These are phyloP conservation scores for Cyprinella venusta DNA, from an alignment of 2,797 vertebrate genomes.

Conservation along the genomic window DNA sequence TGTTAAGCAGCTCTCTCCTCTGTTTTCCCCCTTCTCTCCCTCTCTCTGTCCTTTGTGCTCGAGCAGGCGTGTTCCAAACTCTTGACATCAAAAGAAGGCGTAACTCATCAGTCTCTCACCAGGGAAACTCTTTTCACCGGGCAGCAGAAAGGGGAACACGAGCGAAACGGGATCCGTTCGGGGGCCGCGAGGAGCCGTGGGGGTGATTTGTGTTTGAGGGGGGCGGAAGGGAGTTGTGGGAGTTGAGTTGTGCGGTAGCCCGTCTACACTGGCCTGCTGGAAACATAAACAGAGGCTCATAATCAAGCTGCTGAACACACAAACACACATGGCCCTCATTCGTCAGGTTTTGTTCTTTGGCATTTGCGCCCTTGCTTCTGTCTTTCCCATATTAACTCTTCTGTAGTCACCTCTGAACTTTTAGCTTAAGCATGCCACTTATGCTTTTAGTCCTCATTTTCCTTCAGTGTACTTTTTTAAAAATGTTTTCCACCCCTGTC, in stretches of 20 bases:
- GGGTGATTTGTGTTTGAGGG: slow-evolving; percentile 44
- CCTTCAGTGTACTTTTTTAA: background rate
- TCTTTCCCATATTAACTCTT: slow-evolving; percentile 13
- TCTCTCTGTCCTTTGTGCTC: slow-evolving; percentile 73
- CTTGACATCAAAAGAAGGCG: slow-evolving; percentile 80
- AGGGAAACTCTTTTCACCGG: slow-evolving; percentile 71
- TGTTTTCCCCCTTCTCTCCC: slow-evolving; percentile 36
- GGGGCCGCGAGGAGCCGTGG: slow-evolving; percentile 22
- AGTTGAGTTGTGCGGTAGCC: slow-evolving; percentile 27
- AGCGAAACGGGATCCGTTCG: slow-evolving; percentile 45
- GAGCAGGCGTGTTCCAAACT: slow-evolving; percentile 76
- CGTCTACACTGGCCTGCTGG: slow-evolving; percentile 24
- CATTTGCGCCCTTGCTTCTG: background rate
- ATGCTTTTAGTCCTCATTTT: background rate
- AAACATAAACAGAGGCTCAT: slow-evolving; percentile 49
- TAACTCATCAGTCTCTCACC: slow-evolving; percentile 81
- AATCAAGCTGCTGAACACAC: slow-evolving; percentile 31
- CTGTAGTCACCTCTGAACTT: background rate
- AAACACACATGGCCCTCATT: slow-evolving; percentile 52
- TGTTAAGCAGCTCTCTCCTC: slow-evolving; percentile 34
- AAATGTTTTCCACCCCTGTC: background rate
- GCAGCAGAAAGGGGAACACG: slow-evolving; percentile 66
- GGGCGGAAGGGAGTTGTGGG: slow-evolving; percentile 37
- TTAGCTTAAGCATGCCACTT: background rate
- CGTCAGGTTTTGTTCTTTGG: slow-evolving; percentile 19